Base-by-base conservation (phyloP, 2,797 vertebrate species). In the Schizothorax lantsangensis region DNA sequence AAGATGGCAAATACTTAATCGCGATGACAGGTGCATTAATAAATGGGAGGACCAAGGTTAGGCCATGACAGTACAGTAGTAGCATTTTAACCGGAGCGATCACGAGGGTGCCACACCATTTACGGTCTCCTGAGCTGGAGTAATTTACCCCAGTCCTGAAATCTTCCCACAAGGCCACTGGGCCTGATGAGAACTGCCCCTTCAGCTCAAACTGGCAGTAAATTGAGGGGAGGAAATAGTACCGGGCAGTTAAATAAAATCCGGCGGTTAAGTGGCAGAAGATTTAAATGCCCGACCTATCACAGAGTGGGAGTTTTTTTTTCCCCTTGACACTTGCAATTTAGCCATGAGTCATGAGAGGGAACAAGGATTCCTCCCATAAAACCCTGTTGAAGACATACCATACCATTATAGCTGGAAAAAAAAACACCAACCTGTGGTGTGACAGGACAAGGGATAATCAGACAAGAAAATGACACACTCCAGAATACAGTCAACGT, bases 11-110 rank as follows among this genome's bases (percentile, higher is more conserved):
- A 85, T n/a, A 73, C 62, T 90, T 86, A 88, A 81, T 62, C 10
- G 43, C 12, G 64, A 59, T 57, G 77, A 74, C 80, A 82, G 45
- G 75, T 40, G 38, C 17, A n/a, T 74, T 90, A 86, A 90, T 85
- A 86, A 88, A 91, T 19, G 40, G 30, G 17, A 71, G 21, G 62
- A 84, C 59, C 89, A 87, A 89, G 91, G 89, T 87, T 74, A 80
- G 36, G 71, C 52, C 33, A 57, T 45, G 30, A 57, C 43, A 69
- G 47, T 52, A 89, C 79, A 83, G 40, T 40, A 19, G 75, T 33
- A 59, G 72, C 54, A 74, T 62, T 84, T 81, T 86, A 82, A 71
- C 33, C 5, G 12, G 11, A 26, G 47, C 12, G 73, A 43, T 81
- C 59, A 36, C 64, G 19, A 45, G 12, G 9, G 71, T 38, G 71